phyloP scores from a whole-genome alignment of 2,113 vertebrate species.

The Rhombomys opimus region DNA sequence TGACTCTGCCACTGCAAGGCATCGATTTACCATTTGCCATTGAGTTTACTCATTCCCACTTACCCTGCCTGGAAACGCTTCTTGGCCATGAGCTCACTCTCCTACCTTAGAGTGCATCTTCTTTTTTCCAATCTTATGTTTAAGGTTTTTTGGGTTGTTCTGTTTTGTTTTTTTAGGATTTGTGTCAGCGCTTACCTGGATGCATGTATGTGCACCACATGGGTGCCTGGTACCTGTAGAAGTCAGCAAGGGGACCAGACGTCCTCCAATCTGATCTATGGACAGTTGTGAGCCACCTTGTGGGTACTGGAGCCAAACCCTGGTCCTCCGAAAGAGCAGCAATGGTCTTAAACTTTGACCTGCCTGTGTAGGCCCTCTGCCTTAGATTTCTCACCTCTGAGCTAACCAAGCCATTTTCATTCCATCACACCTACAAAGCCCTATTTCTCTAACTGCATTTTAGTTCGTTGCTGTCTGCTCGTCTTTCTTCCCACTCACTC shows the following conservation, averaged over 20 bases:
- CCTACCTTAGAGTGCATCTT: neutral
- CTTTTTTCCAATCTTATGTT: neutral
- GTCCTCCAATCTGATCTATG: neutral
- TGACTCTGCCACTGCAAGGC: too few relatives aligned
- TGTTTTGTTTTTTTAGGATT: neutral
- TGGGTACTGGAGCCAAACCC: too few relatives aligned
- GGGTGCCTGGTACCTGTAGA: neutral
- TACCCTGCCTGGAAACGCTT: neutral
- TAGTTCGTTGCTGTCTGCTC: conserved; percentile 35
- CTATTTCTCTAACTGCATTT: conserved; percentile 15
- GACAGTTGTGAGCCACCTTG: neutral
- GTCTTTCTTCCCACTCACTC: neutral
- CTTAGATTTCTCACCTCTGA: conserved; percentile 10
- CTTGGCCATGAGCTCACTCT: neutral
- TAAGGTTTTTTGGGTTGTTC: neutral
- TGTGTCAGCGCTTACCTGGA: neutral
- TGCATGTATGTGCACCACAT: neutral
- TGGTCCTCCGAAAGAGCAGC: neutral
- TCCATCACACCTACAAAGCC: neutral
- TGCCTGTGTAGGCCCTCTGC: neutral
- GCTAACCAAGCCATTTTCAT: conserved; percentile 24
- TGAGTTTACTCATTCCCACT: too few relatives aligned
- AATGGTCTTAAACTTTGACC: neutral
- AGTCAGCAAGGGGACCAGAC: neutral
- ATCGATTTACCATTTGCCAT: too few relatives aligned